Base-by-base conservation (phyloP, 2,888 invertebrate genomes). In the Cephus pulcher region DNA sequence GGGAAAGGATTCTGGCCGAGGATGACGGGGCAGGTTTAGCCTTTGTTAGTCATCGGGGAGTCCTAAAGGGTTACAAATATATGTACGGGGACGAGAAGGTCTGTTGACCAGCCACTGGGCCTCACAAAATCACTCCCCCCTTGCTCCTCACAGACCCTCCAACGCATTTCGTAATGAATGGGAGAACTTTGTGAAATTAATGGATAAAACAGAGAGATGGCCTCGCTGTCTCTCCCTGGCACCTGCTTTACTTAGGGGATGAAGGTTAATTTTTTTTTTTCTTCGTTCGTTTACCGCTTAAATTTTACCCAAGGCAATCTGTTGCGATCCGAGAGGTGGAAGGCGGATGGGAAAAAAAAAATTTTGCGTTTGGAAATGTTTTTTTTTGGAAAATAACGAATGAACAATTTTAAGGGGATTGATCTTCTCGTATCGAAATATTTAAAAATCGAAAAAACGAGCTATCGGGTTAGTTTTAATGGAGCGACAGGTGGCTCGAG, bases 21-120 rank as follows among this genome's bases (percentile, higher is more conserved):
- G 23, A 23, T 56, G 56, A 34, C 32, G 30, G 9, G 71, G 71
- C 12, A 34, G 71, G 12, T 71, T 74, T 33, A 74, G 34, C 74
- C 11, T 30, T 74, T 74, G 74, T 74, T 37, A 34, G 23, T 74
- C 74, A 23, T 35, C 6, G 74, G 74, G 74, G 74, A 74, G 34
- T n/a, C 34, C 74, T 74, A 35, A 74, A 74, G 74, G 74, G 74
- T 74, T 74, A 23, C 35, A n/a, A 74, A 74, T 35, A 74, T 74
- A 71, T 71, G 32, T 34, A 74, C 15, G 23, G 34, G n/a, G 23
- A 34, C 23, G 23, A 74, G 74, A 32, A 33, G 15, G 15, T 9
- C 9, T 23, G 9, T 23, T 23, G 23, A 23, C 56, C 9, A 56
- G 9, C 56, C 56, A 56, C 23, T 15, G 56, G 23, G 56, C 56